Percentiles rank a stretch among this genome's conserved stretches.
phyloP scores from a whole-genome alignment of 2,113 vertebrate species.

The Calidris pugnax region DNA sequence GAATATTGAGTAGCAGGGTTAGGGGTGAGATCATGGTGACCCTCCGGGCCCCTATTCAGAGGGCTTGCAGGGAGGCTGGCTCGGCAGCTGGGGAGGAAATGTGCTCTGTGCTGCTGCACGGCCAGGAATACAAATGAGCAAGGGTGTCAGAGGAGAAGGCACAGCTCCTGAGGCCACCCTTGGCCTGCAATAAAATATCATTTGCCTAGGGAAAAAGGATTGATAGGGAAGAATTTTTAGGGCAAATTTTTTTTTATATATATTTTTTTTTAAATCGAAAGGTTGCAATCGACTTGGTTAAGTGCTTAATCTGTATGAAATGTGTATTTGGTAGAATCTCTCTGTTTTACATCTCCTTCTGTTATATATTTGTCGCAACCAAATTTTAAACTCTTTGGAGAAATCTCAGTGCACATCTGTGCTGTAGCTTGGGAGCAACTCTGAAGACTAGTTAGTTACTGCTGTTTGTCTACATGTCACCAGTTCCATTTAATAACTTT shows the following conservation, averaged over 20 bases:
- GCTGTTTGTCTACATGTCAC: neutral
- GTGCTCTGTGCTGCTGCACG: neutral
- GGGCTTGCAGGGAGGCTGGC: neutral
- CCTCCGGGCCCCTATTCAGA: rapidly evolving
- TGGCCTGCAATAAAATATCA: neutral
- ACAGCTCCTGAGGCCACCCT: neutral
- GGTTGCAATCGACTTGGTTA: neutral
- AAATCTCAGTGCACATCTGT: neutral
- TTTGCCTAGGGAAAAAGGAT: neutral
- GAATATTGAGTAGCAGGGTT: neutral
- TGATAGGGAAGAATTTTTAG: neutral
- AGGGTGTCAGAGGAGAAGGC: neutral
- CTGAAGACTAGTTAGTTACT: neutral
- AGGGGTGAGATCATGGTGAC: neutral
- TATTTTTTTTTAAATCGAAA: neutral
- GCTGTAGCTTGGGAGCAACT: neutral
- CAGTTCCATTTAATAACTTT: neutral
- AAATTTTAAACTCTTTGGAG: neutral
- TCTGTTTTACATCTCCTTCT: neutral
- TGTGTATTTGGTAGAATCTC: neutral
- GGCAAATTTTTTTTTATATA: neutral
- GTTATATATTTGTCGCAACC: neutral
- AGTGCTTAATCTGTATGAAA: neutral
- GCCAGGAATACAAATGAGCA: neutral
- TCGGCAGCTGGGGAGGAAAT: rapidly evolving